phyloP scores from a whole-genome alignment of 2,113 vertebrate genomes.

The Platanista minor region DNA sequence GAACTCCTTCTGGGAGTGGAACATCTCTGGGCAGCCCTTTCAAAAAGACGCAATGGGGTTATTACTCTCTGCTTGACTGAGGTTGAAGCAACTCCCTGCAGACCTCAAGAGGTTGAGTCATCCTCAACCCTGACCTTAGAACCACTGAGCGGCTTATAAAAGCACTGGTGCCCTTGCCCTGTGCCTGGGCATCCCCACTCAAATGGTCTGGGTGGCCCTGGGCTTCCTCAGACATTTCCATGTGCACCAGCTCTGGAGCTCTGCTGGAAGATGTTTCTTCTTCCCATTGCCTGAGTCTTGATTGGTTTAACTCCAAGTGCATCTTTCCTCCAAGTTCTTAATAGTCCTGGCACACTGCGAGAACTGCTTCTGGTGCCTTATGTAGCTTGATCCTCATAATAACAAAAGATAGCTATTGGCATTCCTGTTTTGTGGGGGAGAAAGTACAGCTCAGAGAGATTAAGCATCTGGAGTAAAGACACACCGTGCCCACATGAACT shows the following conservation, averaged over 20 bases:
- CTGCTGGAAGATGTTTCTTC: background rate
- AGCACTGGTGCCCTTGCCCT: rapidly evolving
- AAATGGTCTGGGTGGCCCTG: background rate
- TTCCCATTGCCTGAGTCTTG: background rate
- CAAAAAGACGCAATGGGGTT: background rate
- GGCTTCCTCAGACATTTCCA: background rate
- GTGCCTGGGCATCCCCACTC: background rate
- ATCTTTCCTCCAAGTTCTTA: background rate
- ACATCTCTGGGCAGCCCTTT: background rate
- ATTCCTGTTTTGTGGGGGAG: background rate
- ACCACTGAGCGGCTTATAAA: background rate
- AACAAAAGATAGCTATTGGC: background rate
- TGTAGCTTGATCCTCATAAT: background rate
- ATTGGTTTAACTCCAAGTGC: background rate
- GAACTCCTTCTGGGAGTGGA: background rate
- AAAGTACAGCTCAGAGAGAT: background rate
- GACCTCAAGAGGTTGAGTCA: background rate
- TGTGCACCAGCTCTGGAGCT: rapidly evolving
- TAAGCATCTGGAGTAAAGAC: background rate
- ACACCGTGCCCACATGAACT: rapidly evolving
- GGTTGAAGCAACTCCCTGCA: background rate
- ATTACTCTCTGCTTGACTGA: too few relatives aligned
- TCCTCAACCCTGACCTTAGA: background rate
- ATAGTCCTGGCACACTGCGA: background rate
- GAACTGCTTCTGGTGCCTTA: background rate